Percentiles rank a stretch among this genome's conserved stretches.
Evolutionary conservation across 2,797 vertebrate species (phyloP).

Genomic region (Parauchenoglanis ngamensis): DNA sequence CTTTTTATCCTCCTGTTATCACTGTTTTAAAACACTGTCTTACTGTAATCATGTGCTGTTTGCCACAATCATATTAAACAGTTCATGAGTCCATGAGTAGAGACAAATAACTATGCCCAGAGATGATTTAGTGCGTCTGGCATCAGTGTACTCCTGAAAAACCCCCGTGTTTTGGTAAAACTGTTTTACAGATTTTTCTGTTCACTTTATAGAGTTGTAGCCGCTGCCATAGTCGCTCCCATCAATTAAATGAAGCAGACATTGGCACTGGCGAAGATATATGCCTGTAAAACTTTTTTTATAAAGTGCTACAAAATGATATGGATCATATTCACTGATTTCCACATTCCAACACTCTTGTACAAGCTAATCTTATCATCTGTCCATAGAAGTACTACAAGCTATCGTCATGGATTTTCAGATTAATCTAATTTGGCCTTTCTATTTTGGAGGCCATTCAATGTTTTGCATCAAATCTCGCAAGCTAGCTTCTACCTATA

Average conservation of each 20-base stretch:
- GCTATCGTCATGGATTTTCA: not conserved
- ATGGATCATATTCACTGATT: not conserved
- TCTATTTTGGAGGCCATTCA: slow-evolving; percentile 20
- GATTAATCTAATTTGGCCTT: not conserved
- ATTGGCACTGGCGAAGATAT: not conserved
- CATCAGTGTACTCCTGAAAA: not conserved
- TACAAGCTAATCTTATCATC: slow-evolving; percentile 17
- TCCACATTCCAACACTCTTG: not conserved
- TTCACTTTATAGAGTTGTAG: not conserved
- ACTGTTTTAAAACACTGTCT: not conserved
- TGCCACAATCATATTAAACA: not conserved
- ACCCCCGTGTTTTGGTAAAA: not conserved
- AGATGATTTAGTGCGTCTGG: not conserved
- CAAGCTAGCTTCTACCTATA: not conserved
- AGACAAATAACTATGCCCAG: not conserved
- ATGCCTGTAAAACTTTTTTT: not conserved
- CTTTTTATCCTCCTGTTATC: not conserved
- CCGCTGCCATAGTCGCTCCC: not conserved
- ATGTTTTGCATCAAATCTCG: not conserved
- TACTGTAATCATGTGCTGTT: not conserved
- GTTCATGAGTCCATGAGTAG: too few species aligned
- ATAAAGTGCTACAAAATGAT: not conserved
- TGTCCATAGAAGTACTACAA: not conserved
- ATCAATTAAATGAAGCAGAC: not conserved
- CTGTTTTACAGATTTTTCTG: not conserved